Percentiles rank a stretch among this genome's conserved stretches.
phyloP scores from a whole-genome alignment of 2,113 vertebrate genomes.

The Scatophagus argus region DNA sequence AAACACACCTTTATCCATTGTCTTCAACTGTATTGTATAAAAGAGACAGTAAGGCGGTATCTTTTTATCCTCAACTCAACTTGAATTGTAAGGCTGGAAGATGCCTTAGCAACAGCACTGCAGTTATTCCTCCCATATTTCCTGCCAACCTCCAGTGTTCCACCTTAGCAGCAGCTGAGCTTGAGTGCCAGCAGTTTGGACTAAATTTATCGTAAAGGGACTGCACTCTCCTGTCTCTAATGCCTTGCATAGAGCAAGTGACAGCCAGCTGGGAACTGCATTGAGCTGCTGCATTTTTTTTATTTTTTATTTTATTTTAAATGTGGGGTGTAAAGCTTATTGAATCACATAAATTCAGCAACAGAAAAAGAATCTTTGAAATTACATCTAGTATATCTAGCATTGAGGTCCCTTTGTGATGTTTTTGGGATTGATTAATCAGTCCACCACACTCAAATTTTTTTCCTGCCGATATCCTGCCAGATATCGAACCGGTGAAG shows the following conservation, averaged over 20 bases:
- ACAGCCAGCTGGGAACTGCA: conserved; percentile 25
- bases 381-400: conserved; percentile 17
- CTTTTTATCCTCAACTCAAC: conserved; percentile 26
- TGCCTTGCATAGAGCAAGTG: conserved; percentile 6
- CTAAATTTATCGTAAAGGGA: conserved; percentile 47
- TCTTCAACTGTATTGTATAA: conserved; percentile 30
- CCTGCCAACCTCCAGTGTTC: conserved; percentile 23
- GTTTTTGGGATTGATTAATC: too few relatives aligned
- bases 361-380: conserved; percentile 21
- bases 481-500: too few relatives aligned
- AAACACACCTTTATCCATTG: conserved; percentile 14
- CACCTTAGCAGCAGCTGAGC: conserved; percentile 19
- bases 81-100: conserved; percentile 21
- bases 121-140: conserved; percentile 54
- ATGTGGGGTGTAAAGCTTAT: conserved; percentile 3
- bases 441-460: too few relatives aligned
- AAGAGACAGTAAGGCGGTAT: conserved; percentile 17
- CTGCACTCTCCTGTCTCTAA: conserved; percentile 29
- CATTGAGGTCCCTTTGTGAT: conserved; percentile 9
- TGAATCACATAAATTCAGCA: conserved; percentile 11
- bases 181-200: conserved; percentile 20
- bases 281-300: not conserved
- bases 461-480: too few relatives aligned
- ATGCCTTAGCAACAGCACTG: conserved; percentile 15
- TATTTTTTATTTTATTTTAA: too few relatives aligned